Base-by-base conservation (phyloP, 2,888 invertebrate species). In the Limnephilus auricula region DNA sequence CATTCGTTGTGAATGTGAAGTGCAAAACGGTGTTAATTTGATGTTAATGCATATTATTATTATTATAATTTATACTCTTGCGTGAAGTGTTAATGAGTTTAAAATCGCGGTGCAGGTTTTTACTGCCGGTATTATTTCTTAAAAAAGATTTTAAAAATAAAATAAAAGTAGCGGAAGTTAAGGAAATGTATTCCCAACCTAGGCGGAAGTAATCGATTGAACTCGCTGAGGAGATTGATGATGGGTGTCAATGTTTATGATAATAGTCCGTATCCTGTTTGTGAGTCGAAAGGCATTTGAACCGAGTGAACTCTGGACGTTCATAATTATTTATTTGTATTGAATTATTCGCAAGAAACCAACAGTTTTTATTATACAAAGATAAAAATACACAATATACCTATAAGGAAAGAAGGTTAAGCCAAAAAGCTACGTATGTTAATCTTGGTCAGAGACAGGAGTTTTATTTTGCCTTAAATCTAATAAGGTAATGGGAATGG, bases 131-230 rank as follows among this genome's bases (percentile, higher is more conserved):
- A n/a, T 65, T 65, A 9, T 65, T 65, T 25, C 65, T 65, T 65
- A 65, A n/a, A 65, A 25, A 25, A 65, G 25, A n/a, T 65, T 25
- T 65, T 9, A 0, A n/a, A 65, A 65, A n/a, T 65, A 65, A 9
- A 65, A 65, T 25, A 65, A 25, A 65, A 65, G 9, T 25, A n/a
- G 25, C 1, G 65, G 65, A 86, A 45, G 34, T 34, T 88, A 32
- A 31, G 87, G 79, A 79, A 88, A 78, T 34, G 87, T 78, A 40
- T 30, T 65, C 85, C 25, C 18, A 79, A 88, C 10, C 34, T 87
- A 79, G 78, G 78, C 87, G 87, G 87, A 88, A 78, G n/a, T 88
- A 4, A 34, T 32, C 65, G 87, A 78, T 87, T 87, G 65, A 65
- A 65, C 79, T 65, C 87, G 79, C 30, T n/a, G 85, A 45, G 85